Base-by-base conservation (phyloP, 2,797 vertebrate species). In the Lateolabrax maculatus region DNA sequence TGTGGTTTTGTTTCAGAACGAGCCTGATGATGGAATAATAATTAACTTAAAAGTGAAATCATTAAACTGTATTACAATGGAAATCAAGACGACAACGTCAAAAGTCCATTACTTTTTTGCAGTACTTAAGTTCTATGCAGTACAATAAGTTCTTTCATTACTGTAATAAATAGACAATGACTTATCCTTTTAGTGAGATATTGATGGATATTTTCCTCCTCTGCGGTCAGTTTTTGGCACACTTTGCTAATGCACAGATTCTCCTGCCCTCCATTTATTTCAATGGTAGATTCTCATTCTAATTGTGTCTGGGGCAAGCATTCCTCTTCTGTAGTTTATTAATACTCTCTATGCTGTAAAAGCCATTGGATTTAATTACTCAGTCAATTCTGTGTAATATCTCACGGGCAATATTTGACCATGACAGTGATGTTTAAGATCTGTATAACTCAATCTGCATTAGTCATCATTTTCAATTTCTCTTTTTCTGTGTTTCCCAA, bases 401-500 rank as follows among this genome's bases (percentile, higher is more conserved):
- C 19, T 46, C 1, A 31, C 10, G 9, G 46, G 27, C 25, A 57
- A 46, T 36, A 76, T 77, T 48, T 74, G 44, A 65, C 13, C 44
- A 52, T 56, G 21, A 62, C 8, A 48, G 8, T 21, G 34, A 79
- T 46, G 61, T 71, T 48, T 61, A 51, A 37, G 5, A 65, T 75
- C 43, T 29, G 48, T 12, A 27, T 15, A 66, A 31, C 52, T 65
- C 34, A 10, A 29, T 44, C 11, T 53, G 31, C 48, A 18, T 6
- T 23, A 57, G 43, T n/a, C 16, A 48, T 16, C 9, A 12, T 53
- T 78, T 65, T 19, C 1, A 8, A 9, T 39, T 34, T 58, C 61
- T 68, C 23, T 15, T 74, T 77, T 41, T 63, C 36, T 10, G 4
- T 58, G 16, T 80, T 83, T 87, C 52, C 46, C 51, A 56, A 90